Evolutionary conservation across 2,797 vertebrate species (phyloP), one percentile per base, ranked within the genome.

Genomic region (Sciaenops ocellatus): DNA sequence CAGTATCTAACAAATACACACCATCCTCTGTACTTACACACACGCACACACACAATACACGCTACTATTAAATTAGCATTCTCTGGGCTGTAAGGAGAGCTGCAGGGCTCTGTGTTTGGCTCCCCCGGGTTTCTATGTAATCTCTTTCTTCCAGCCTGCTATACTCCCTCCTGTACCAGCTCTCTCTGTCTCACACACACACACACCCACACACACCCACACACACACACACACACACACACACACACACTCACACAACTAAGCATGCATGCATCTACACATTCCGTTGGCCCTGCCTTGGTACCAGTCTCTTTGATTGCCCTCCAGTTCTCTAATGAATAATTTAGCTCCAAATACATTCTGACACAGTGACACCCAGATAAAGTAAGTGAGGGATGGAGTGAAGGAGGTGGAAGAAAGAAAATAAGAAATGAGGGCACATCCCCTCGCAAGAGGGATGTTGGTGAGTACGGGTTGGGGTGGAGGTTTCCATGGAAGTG

Each of bases 261-360:
- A 57, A 44, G 24, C 26, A 69, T 15, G 55, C 52, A 51, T 13
- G 30, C 51, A 68, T 51, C 51, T 38, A 57, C 62, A 64, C 66
- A 60, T 38, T 38, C 34, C 71, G 78, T 63, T 24, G 52, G 68
- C 64, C 66, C 63, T 69, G 63, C 38, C 51, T 3, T 69, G 46
- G 61, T 65, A 66, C 76, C 82, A 80, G 84, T 84, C 78, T 77
- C 81, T 92, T 88, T 93, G 89, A 90, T 92, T 92, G 79, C 83
- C 85, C 84, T 89, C 80, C 78, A 84, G 85, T 84, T 81, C 85
- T 81, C 80, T 87, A 84, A 91, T 91, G 81, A 92, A 91, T 90
- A 91, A 87, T 90, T 92, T 88, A 89, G 73, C 55, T 76, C 46
- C 70, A 83, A 89, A 87, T 85, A 71, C 76, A 78, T 85, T 82